Evolutionary conservation across 2,113 vertebrate genomes (phyloP), one percentile per base, ranked within the genome.

Genomic region (Clinocottus analis): DNA sequence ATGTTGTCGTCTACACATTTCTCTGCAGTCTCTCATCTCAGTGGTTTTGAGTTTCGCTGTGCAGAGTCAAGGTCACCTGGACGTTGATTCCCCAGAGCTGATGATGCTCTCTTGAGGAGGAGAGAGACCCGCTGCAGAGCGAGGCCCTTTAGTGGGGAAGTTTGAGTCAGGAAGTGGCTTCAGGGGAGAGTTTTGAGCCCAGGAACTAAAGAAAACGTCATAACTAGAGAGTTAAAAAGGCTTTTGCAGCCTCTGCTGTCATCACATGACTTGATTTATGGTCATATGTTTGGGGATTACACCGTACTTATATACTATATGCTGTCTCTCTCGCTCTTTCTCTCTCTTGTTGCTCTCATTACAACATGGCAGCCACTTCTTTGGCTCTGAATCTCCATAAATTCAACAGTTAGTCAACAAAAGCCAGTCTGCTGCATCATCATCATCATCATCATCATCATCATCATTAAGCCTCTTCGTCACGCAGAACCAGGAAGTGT

Each of bases 41-140:
- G 29, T 55, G 77, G 84, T 85, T 73, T 89, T 47, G 39, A 43
- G 74, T 91, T 89, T 87, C 80, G 1, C 71, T 60, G 62, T 55
- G 74, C 75, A 43, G 25, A 77, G 72, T 85, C 74, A 84, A 89
- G 90, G 84, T 88, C 87, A 85, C 64, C 31, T 65, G 81, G 75
- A 82, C 62, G 27, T 74, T 1, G 72, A 51, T 66, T 67, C n/a
- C 23, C 8, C 62, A 29, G 67, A 68, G 82, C 47, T 84, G 81
- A 47, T 73, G 77, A 68, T 72, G 83, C 47, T 49, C 72, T 80
- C 21, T 19, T 67, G 53, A 49, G 58, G 25, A 68, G 25, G 60
- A 71, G 25, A 31, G 58, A 10, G 71, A 45, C 70, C 43, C 58
- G 64, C 37, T 33, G 17, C 4, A 25, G 62, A 58, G 58, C 27